Evolutionary conservation across 2,113 vertebrate genomes (phyloP).

Genomic region (Pogona vitticeps): DNA sequence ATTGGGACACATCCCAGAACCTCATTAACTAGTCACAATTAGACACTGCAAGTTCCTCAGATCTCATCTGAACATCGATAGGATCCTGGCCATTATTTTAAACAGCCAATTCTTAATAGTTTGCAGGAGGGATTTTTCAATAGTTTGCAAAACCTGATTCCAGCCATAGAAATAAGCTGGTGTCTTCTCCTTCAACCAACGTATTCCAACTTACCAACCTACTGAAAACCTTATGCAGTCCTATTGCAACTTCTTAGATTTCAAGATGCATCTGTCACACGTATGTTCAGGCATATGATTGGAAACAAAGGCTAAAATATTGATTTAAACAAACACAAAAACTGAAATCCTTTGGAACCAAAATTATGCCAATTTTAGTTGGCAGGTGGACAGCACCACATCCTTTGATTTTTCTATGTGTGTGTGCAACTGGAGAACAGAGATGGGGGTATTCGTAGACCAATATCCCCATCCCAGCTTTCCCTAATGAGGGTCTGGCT

Average conservation of each 20-base stretch:
- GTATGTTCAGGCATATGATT: not conserved
- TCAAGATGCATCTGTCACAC: not conserved
- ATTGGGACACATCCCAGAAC: too few species aligned
- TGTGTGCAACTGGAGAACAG: not conserved
- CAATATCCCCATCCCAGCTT: too few species aligned
- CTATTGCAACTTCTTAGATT: not conserved
- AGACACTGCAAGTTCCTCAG: too few species aligned
- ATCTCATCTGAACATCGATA: too few species aligned
- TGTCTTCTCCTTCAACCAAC: not conserved
- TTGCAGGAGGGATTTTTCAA: too few species aligned
- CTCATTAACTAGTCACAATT: too few species aligned
- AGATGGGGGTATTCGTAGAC: too few species aligned
- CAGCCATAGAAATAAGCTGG: too few species aligned
- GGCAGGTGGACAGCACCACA: not conserved
- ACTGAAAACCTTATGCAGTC: not conserved
- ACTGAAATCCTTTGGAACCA: not conserved
- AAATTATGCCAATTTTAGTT: not conserved
- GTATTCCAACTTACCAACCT: not conserved
- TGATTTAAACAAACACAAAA: not conserved
- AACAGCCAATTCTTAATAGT: too few species aligned
- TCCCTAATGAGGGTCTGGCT: too few species aligned
- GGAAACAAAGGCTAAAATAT: not conserved
- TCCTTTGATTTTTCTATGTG: not conserved
- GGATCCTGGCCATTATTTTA: too few species aligned
- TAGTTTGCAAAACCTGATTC: too few species aligned